Evolutionary conservation across 2,797 vertebrate genomes (phyloP), one percentile per base, ranked within the genome.

Genomic region (Ciconia nigra): DNA sequence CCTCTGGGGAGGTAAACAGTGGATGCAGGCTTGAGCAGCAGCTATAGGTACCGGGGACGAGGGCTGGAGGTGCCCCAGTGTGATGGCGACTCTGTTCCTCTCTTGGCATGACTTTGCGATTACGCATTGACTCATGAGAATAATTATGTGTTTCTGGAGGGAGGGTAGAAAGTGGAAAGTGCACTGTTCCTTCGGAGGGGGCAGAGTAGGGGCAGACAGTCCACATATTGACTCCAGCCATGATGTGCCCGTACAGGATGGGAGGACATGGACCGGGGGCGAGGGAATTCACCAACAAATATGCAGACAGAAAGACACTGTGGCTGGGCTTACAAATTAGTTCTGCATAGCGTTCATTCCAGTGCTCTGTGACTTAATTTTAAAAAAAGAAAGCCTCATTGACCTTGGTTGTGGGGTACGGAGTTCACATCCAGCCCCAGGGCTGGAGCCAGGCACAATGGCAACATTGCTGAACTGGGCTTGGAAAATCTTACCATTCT

Each of bases 261-360:
- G 81, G 61, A 77, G 42, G 67, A 65, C n/a, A 10, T 0, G 5
- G 47, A 57, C 78, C 5, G 4, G 3, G 15, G 33, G 37, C n/a
- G 26, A 67, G 24, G 65, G 69, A 67, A 73, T 85, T 93, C 0
- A 1, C 49, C n/a, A 81, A 8, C 84, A 96, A 91, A 91, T 80
- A 85, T 8, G 94, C 90, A 92, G 97, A 94, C 85, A 95, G 85
- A 79, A 94, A 61, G 94, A 59, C 92, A 22, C 55, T 86, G 70
- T 83, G 91, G 49, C 91, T 84, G 89, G 93, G 71, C 71, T 80
- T 67, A 72, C 55, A 87, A 41, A 93, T 96, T 82, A 96, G 90
- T 89, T 72, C 89, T 96, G 91, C 79, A 96, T 92, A 94, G 73
- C 54, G 1, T 80, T 93, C 90, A 96, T 96, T 97, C 94, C 94